phyloP scores from a whole-genome alignment of 1,140 invertebrate species.

The Caenorhabditis inopinata region DNA sequence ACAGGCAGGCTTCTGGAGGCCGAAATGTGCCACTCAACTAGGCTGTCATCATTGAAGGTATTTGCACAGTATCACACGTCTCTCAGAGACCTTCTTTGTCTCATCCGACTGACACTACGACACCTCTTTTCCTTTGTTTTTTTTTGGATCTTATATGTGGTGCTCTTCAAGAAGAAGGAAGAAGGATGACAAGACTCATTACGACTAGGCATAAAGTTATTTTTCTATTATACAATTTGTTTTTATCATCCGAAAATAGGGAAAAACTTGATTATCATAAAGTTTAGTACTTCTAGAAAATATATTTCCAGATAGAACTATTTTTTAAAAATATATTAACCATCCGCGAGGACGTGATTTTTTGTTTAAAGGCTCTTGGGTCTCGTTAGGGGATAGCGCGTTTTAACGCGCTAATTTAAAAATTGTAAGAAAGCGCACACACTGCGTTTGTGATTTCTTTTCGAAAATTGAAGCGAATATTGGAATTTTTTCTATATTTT shows the following conservation, averaged over 20 bases:
- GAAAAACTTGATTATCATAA: background rate
- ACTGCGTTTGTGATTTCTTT: too few relatives aligned
- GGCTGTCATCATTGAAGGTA: background rate
- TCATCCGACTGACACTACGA: background rate
- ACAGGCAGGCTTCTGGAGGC: too few relatives aligned
- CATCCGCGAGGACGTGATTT: background rate
- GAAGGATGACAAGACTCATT: background rate
- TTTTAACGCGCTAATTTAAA: too few relatives aligned
- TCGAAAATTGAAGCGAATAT: too few relatives aligned
- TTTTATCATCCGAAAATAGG: background rate
- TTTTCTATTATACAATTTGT: background rate
- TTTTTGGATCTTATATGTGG: too few relatives aligned
- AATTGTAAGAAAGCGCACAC: too few relatives aligned
- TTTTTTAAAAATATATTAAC: background rate
- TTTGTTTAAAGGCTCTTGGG: too few relatives aligned
- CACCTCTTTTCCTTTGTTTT: background rate
- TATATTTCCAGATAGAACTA: background rate
- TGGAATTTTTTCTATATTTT: too few relatives aligned
- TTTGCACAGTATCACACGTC: constrained; percentile 32
- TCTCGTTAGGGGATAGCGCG: too few relatives aligned
- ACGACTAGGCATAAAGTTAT: background rate
- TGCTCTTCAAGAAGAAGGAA: background rate
- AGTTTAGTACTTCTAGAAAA: constrained; percentile 10
- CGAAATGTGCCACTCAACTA: constrained; percentile 7
- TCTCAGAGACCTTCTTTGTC: background rate